Evolutionary conservation across 2,797 vertebrate species (phyloP), one percentile per base, ranked within the genome.

Genomic region (Tenualosa ilisha): DNA sequence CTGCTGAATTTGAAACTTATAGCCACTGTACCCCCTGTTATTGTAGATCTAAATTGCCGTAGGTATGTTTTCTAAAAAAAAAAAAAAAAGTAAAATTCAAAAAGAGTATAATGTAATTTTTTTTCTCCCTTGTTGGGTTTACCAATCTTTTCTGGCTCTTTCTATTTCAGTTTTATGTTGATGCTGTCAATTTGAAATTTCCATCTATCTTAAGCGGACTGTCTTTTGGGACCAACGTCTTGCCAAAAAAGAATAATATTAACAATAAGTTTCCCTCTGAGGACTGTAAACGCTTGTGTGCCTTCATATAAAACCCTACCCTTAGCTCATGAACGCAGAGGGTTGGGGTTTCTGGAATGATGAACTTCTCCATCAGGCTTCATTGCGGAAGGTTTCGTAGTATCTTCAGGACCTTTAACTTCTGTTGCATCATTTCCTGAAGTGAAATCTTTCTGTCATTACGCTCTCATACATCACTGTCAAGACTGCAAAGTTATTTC

Each of bases 191-290:
- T 79, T 79, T 79, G 37, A 93, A 93, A 43, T 79, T 79, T 79
- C 72, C 37, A 43, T 79, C 40, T 43, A 63, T 63, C 59, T 61
- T 63, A 93, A 93, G 91, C 92, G 90, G 93, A 93, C 93, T 94
- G 92, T 91, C 93, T 93, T 93, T 89, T 92, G 95, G 95, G 95
- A 96, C 95, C 95, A 96, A 95, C 90, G 89, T 94, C 92, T 93
- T 94, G 92, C 94, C 91, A 92, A 93, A 84, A 90, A 87, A 86
- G 84, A 89, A 89, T 90, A 90, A 90, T 86, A 91, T 91, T 88
- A 85, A 83, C 91, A 89, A 90, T 89, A 91, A 86, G 91, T 89
- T 88, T 91, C 91, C 93, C 91, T 90, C 84, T 89, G 89, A 92
- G 83, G 88, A 91, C 93, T 93, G 88, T 92, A 93, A 91, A 94